phyloP scores from a whole-genome alignment of 2,113 vertebrate genomes.

The Psilopsiagon aurifrons region DNA sequence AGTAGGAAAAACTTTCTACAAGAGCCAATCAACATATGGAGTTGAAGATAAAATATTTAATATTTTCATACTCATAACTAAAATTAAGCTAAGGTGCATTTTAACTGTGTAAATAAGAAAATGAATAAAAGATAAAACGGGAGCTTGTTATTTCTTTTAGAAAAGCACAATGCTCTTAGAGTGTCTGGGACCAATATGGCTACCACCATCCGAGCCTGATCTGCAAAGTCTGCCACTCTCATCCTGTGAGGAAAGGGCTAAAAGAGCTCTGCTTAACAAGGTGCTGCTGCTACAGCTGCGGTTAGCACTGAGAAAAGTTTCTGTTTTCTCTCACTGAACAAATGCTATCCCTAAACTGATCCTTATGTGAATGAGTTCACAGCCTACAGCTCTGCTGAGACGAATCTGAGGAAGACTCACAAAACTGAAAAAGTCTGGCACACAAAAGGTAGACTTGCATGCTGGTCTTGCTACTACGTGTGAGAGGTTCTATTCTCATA shows the following conservation, averaged over 20 bases:
- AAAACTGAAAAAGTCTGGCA: background rate
- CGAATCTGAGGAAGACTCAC: background rate
- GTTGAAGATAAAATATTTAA: background rate
- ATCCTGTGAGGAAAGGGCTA: background rate
- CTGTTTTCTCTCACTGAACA: background rate
- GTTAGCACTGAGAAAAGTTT: background rate
- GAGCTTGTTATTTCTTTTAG: background rate
- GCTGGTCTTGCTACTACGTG: background rate
- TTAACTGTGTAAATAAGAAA: background rate
- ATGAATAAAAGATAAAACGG: background rate
- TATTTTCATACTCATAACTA: background rate
- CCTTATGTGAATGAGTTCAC: background rate
- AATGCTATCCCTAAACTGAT: background rate
- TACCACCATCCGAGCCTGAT: background rate
- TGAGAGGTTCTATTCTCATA: background rate
- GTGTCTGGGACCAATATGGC: rapidly evolving
- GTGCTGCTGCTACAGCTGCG: rapidly evolving
- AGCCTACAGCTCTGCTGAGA: background rate
- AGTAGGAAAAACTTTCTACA: background rate
- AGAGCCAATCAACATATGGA: background rate
- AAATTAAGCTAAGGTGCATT: background rate
- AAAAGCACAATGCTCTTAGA: background rate
- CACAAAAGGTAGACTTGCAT: background rate
- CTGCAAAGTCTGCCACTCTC: background rate
- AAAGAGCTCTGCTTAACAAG: background rate